Conservation (phyloP, 2,888 invertebrate species). For the Proisotoma minuta region DNA sequence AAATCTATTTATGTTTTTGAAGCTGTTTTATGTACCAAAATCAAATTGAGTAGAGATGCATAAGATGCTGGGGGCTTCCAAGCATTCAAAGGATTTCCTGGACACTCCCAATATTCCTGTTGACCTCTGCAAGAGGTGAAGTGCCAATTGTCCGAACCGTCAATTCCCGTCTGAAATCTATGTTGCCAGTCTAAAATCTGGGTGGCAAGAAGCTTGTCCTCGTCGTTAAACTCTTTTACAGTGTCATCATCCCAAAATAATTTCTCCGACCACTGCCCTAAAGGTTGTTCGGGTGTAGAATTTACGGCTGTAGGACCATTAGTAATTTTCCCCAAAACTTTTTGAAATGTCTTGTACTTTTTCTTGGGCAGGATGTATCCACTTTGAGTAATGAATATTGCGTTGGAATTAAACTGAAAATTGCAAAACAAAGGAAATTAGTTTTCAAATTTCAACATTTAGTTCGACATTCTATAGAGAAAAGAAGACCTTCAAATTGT, state of each 20-base stretch:
- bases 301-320: conserved; percentile 24
- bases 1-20: background rate
- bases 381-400: conserved; percentile 26
- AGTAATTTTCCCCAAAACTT: conserved; percentile 13
- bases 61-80: conserved; percentile 59
- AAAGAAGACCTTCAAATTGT: conserved; percentile 11
- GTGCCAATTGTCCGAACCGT: conserved; percentile 63
- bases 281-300: conserved; percentile 11
- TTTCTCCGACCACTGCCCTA: conserved; percentile 26
- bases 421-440: background rate
- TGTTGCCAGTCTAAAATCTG: conserved; percentile 46
- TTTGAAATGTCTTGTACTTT: conserved; percentile 3
- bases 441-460: background rate
- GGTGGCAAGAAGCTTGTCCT: conserved; percentile 10
- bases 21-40: conserved; percentile 31
- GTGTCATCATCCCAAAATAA: conserved; percentile 20
- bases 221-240: background rate
- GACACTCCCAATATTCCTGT: conserved; percentile 62
- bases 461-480: background rate
- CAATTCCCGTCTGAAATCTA: conserved; percentile 51
- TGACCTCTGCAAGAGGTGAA: conserved; percentile 64
- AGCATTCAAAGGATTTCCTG: conserved; percentile 65
- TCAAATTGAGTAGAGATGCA: conserved; percentile 30
- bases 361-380: conserved; percentile 20
- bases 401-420: conserved; percentile 18